These are phyloP conservation scores for Muraenolepis orangiensis DNA, from an alignment of 2,797 vertebrate species.

Conservation along the genomic window DNA sequence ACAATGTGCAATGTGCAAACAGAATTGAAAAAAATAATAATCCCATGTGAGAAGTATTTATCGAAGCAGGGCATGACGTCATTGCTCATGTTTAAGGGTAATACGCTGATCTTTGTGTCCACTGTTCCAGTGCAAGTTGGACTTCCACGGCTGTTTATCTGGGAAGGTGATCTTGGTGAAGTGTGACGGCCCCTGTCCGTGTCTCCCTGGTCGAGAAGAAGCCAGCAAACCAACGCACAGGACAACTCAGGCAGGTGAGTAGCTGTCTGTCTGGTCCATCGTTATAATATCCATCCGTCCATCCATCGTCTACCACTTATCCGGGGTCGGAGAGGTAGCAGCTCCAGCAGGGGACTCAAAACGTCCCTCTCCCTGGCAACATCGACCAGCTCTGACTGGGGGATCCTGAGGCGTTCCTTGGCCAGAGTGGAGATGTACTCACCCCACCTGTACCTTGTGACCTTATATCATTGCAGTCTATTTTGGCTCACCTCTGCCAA, in stretches of 20 bases:
- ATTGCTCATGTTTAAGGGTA: not conserved
- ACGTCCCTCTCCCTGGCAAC: too few species aligned
- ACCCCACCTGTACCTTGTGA: too few species aligned
- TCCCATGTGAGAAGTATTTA: not conserved
- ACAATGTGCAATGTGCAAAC: not conserved
- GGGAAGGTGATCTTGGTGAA: constrained; percentile 80
- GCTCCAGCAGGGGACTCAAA: too few species aligned
- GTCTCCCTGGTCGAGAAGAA: constrained; percentile 81
- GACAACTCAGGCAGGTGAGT: constrained; percentile 82
- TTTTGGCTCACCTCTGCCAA: not conserved
- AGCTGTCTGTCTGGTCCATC: not conserved
- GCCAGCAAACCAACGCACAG: constrained; percentile 69
- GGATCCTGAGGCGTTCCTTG: too few species aligned
- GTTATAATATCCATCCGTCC: too few species aligned
- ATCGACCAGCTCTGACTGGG: too few species aligned
- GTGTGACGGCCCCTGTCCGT: constrained; percentile 92
- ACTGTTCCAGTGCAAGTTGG: constrained; percentile 87
- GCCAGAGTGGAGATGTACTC: too few species aligned
- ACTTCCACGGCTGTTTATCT: constrained; percentile 87
- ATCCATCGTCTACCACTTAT: too few species aligned
- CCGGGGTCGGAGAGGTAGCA: too few species aligned
- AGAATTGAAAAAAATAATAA: not conserved
- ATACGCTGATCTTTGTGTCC: constrained; percentile 21
- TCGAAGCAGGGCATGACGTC: too few species aligned
- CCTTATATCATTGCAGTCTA: not conserved